Evolutionary conservation across 2,797 vertebrate species (phyloP).

Genomic region (Brachymystax lenok): DNA sequence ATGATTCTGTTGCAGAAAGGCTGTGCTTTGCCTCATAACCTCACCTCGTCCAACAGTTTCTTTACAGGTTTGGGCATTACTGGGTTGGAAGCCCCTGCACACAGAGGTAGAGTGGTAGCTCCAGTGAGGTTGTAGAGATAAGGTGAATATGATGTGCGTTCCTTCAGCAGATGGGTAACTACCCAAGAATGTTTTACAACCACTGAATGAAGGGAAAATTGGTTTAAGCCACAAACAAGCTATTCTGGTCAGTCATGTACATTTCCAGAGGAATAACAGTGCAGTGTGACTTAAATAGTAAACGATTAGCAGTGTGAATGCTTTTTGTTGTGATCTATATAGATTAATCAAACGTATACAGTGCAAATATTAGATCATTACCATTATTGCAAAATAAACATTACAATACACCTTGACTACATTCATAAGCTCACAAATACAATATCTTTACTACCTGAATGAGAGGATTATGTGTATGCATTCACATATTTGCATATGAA

Average conservation of each 20-base stretch:
- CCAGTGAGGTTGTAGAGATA: conserved; percentile 48
- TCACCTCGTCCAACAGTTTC: neutral
- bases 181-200: conserved; percentile 10
- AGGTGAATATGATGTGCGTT: conserved; percentile 15
- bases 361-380: conserved; percentile 46
- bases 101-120: conserved; percentile 70
- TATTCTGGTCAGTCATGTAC: conserved; percentile 20
- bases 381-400: conserved; percentile 52
- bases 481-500: conserved; percentile 31
- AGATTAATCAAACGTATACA: conserved; percentile 57
- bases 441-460: conserved; percentile 51
- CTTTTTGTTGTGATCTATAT: conserved; percentile 24
- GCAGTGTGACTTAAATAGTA: conserved; percentile 12
- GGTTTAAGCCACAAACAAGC: conserved; percentile 17
- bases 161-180: conserved; percentile 30
- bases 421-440: conserved; percentile 63
- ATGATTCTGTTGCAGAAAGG: conserved; percentile 8
- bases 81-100: conserved; percentile 69
- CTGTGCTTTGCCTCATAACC: conserved; percentile 10
- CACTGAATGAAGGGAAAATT: conserved; percentile 20
- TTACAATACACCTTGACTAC: conserved; percentile 35
- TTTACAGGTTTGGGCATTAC: conserved; percentile 11
- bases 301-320: conserved; percentile 23
- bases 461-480: conserved; percentile 31
- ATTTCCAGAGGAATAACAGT: neutral